Evolutionary conservation across 1,140 invertebrate species (phyloP).

Genomic region (Scaptomyza hsui): DNA sequence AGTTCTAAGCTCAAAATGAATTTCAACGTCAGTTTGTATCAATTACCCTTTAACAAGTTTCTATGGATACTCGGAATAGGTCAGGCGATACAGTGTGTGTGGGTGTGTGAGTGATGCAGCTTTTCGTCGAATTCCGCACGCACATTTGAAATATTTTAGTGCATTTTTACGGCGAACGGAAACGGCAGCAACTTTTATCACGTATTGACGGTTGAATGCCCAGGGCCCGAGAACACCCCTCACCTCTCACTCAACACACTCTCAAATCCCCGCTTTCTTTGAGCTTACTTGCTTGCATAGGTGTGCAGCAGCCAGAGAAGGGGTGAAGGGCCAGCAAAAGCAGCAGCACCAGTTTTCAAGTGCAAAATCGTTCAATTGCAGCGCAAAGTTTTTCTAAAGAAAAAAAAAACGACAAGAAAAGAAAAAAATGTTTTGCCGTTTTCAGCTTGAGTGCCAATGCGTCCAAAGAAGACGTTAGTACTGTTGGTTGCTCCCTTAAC

Average conservation of each 20-base stretch:
- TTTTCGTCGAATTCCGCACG: conserved; percentile 55
- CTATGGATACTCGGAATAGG: conserved; percentile 36
- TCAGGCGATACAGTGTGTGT: not conserved
- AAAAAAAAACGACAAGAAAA: not conserved
- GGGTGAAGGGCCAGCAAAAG: too few species aligned
- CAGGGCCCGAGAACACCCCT: conserved; percentile 33
- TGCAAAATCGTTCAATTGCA: conserved; percentile 62
- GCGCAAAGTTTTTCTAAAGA: conserved; percentile 21
- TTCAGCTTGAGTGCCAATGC: conserved; percentile 62
- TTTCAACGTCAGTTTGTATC: conserved; percentile 75
- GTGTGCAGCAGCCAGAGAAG: too few species aligned
- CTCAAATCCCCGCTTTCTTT: not conserved
- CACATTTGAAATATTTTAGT: conserved; percentile 79
- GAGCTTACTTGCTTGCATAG: conserved; percentile 17
- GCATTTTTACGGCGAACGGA: conserved; percentile 71
- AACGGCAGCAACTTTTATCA: conserved; percentile 78
- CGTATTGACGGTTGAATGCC: conserved; percentile 77
- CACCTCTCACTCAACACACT: not conserved
- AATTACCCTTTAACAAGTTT: conserved; percentile 76
- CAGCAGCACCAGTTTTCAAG: conserved; percentile 39
- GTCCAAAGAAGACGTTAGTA: conserved; percentile 45
- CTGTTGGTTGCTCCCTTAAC: conserved; percentile 18
- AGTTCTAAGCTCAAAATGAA: conserved; percentile 42
- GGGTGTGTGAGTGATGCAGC: too few species aligned
- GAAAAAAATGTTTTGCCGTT: conserved; percentile 52